Percentiles rank a stretch among this genome's conserved stretches.
Conservation (phyloP, 2,113 vertebrate species). For the Globicephala melas region DNA sequence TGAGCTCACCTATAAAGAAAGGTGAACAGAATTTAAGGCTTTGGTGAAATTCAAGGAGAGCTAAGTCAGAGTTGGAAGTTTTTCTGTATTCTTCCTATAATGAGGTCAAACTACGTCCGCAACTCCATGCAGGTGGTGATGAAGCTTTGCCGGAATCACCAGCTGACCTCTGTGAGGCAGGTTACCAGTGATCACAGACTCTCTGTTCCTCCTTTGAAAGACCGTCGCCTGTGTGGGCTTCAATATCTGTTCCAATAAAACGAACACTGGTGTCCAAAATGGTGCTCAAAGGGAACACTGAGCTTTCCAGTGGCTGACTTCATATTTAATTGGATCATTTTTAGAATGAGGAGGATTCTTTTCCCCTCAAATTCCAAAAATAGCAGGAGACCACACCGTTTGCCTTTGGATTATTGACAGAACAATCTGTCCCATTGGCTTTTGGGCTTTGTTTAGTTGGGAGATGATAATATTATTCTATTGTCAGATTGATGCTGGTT, state of each 20-base stretch:
- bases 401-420: constrained; percentile 34
- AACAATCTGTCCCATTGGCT: constrained; percentile 34
- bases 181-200: background rate
- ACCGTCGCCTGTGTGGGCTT: background rate
- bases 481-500: constrained; percentile 37
- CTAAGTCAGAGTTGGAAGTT: background rate
- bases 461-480: constrained; percentile 62
- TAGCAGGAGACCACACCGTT: constrained; percentile 25
- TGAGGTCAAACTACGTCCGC: background rate
- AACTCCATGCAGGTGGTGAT: background rate
- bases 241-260: constrained; percentile 10
- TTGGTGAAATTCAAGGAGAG: background rate
- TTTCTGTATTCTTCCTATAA: background rate
- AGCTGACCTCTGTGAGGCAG: background rate
- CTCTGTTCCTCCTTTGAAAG: constrained; percentile 10
- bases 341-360: constrained; percentile 38
- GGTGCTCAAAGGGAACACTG: background rate
- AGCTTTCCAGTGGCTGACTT: background rate
- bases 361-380: constrained; percentile 36
- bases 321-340: constrained; percentile 61
- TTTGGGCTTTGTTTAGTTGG: constrained; percentile 53
- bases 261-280: constrained; percentile 26
- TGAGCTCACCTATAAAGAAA: background rate
- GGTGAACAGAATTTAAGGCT: background rate
- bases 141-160: background rate